Conservation (phyloP, 2,113 vertebrate genomes). For the Numida meleagris region DNA sequence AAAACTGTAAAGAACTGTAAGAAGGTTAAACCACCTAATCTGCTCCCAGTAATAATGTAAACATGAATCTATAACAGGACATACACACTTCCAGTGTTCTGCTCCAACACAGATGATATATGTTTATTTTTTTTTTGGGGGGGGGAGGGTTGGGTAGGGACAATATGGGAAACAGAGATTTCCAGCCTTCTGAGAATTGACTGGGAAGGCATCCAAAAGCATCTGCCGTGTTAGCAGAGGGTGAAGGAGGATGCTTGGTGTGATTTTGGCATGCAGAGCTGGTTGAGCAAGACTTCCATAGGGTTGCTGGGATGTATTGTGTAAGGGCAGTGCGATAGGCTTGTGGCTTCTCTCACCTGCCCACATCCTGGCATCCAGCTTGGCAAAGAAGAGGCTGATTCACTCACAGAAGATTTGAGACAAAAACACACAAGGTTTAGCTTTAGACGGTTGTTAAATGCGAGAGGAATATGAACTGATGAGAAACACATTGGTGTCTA, state of each 20-base stretch:
- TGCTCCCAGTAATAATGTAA: slow-evolving; percentile 2
- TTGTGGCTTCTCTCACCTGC: background rate
- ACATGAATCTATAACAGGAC: background rate
- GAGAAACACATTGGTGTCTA: slow-evolving; percentile 58
- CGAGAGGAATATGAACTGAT: slow-evolving; percentile 59
- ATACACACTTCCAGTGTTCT: background rate
- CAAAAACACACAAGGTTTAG: background rate
- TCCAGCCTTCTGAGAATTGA: slow-evolving; percentile 19
- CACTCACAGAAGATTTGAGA: background rate
- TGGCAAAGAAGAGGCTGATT: background rate
- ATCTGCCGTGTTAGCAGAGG: background rate
- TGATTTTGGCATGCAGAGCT: background rate
- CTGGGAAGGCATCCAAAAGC: slow-evolving; percentile 40
- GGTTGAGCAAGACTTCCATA: background rate
- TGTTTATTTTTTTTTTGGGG: background rate
- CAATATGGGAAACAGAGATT: slow-evolving; percentile 20
- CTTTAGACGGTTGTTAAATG: slow-evolving; percentile 13
- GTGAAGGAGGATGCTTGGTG: background rate
- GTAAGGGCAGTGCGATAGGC: background rate
- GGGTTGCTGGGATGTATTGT: background rate
- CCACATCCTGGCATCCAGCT: background rate
- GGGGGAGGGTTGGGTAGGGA: background rate
- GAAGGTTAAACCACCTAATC: background rate
- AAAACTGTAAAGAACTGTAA: background rate
- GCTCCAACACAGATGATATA: background rate